A percentile compares a stretch with the other conserved stretches of the same genome.
phyloP scores from a whole-genome alignment of 1,140 invertebrate genomes.

The Caenorhabditis briggsae region DNA sequence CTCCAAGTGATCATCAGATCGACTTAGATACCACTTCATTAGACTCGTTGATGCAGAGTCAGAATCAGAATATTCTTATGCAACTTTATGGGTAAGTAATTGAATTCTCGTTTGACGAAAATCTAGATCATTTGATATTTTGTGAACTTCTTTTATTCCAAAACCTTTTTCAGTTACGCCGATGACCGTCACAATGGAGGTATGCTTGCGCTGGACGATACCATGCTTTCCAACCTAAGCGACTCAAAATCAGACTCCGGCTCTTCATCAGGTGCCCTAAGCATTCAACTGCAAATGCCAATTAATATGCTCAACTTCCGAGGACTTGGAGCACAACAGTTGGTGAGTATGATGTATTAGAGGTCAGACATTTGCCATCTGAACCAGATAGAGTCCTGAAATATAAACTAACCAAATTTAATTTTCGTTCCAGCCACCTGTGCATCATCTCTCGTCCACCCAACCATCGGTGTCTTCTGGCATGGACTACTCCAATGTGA shows the following conservation, averaged over 20 bases:
- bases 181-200: constrained; percentile 21
- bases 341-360: constrained; percentile 6
- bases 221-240: constrained; percentile 34
- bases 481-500: constrained; percentile 55
- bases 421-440: constrained; percentile 57
- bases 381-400: too few relatives aligned
- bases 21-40: constrained; percentile 62
- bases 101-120: constrained; percentile 37
- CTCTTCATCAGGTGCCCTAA: constrained; percentile 46
- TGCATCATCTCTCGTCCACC: constrained; percentile 59
- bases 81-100: constrained; percentile 61
- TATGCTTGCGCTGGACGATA: constrained; percentile 27
- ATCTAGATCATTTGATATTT: not conserved
- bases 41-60: constrained; percentile 64
- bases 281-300: constrained; percentile 23
- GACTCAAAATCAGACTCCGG: constrained; percentile 35
- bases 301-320: constrained; percentile 49
- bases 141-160: not conserved
- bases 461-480: constrained; percentile 59
- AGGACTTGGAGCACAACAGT: not conserved
- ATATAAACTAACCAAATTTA: too few relatives aligned
- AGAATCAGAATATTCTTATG: constrained; percentile 63
- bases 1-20: constrained; percentile 65
- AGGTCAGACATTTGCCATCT: too few relatives aligned
- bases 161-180: constrained; percentile 53